Evolutionary conservation across 2,113 vertebrate species (phyloP), one percentile per base, ranked within the genome.

Genomic region (Scytalopus superciliaris): DNA sequence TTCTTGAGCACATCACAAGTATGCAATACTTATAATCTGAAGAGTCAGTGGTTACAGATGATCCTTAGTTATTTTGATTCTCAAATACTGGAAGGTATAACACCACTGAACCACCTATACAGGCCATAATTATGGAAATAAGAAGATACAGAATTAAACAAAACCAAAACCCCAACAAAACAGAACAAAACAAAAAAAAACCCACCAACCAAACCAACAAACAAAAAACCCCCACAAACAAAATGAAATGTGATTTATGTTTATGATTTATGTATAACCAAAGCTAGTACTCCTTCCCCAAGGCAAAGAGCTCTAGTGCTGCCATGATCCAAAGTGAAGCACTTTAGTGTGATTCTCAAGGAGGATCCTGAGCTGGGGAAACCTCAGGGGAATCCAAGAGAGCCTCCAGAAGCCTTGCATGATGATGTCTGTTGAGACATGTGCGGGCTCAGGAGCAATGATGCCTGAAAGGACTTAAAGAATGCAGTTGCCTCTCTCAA

Each of bases 261-360:
- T 53, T 19, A 15, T 57, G 19, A 52, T 44, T 39, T 63, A 33
- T 14, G 18, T 47, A 18, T 39, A 47, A 22, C 19, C 4, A 4
- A 39, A 52, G 9, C 31, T 19, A 60, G 7, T 25, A 55, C 40
- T 39, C 27, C 14, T 28, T 13, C 4, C 3, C 21, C 2, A 6
- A 70, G 27, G 12, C 2, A 19, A 59, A 3, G 44, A 35, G 27
- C 39, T 53, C 39, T 7, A 3, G 23, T 33, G 40, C 19, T 3
- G 2, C 22, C 19, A 63, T 3, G 9, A 64, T 22, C 27, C 2
- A 1, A 30, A 39, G 59, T 1, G 1, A 35, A 64, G 8, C 4
- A 4, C 28, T 33, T 40, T 11, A 27, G 8, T 4, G 2, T 5
- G 3, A 6, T 33, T 40, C 28, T 33, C 18, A 16, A 11, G 4